Base-by-base conservation (phyloP, 2,888 invertebrate genomes). In the Phorcus lineatus region DNA sequence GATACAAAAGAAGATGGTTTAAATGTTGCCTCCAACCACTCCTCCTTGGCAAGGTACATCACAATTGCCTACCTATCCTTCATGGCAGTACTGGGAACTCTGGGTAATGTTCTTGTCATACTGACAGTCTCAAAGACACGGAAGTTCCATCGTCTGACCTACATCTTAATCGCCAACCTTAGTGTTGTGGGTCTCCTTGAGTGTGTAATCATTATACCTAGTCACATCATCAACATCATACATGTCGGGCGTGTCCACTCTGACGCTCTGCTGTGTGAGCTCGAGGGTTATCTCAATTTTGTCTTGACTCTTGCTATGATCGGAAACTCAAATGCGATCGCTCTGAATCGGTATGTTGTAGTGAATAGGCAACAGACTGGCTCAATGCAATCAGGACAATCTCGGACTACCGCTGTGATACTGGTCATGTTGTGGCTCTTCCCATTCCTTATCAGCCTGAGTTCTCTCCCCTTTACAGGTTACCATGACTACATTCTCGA, bases 101-200 rank as follows among this genome's bases (percentile, higher is more conserved):
- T 40, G 24, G 82, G 82, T 31, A 82, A 82, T 67, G 24, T 36
- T 13, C 24, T 80, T 13, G 80, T 82, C 17, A 36, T 82, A n/a
- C 22, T 54, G 28, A 67, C 47, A 13, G 67, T 80, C 4, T n/a
- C 75, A 4, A 77, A 77, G 31, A 77, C 77, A 53, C 2, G n/a
- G 0, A 80, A 82, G 47, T 53, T 82, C 2, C 77, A 40, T 3
- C 77, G 77, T 19, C 19, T 80, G 22, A 75, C 79, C 19, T 78
- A 80, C 75, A 22, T 77, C 40, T 75, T 82, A 9, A 76, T 80
- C 9, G 77, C 74, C n/a, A 82, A 80, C 74, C 66, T 78, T 13
- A 80, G 82, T 53, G 78, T 36, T 17, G 75, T 77, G 16, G 82
- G 80, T 4, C 57, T 82, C n/a, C 36, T 82, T 4, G 40, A 36